Conservation (phyloP, 2,797 vertebrate genomes). For the Dermochelys coriacea region DNA sequence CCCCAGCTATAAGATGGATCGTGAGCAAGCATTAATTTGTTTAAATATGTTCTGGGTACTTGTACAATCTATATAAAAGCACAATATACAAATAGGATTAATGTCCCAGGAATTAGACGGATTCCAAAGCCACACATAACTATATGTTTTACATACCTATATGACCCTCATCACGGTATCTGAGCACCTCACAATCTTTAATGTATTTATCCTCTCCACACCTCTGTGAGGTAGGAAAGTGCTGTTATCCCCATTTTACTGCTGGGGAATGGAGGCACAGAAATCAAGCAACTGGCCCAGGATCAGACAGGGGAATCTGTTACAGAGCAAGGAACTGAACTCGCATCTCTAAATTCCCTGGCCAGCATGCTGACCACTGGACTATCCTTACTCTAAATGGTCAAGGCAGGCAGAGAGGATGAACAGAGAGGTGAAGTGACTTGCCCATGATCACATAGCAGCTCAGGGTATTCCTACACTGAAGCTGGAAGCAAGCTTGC, state of each 20-base stretch:
- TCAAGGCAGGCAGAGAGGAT: neutral
- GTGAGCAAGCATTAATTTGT: neutral
- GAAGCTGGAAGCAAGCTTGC: too few species aligned
- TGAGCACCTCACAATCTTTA: rapidly evolving
- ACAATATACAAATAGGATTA: neutral
- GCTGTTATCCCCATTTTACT: rapidly evolving
- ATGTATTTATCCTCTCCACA: neutral
- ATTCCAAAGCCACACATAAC: neutral
- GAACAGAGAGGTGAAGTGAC: neutral
- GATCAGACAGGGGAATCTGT: neutral
- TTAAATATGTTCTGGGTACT: rapidly evolving
- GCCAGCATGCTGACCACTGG: neutral
- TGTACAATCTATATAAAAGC: neutral
- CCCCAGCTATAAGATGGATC: neutral
- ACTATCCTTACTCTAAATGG: neutral
- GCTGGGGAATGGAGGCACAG: neutral
- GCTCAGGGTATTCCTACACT: too few species aligned
- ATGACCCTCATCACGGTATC: neutral
- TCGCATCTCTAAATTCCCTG: neutral
- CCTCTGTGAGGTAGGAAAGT: rapidly evolving
- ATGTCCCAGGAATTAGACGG: rapidly evolving
- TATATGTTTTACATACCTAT: neutral
- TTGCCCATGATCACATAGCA: neutral
- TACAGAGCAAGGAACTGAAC: neutral
- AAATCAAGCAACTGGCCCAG: neutral